A percentile compares a stretch with the other conserved stretches of the same genome.
phyloP scores from a whole-genome alignment of 2,113 vertebrate species.

The Chaenogobius annularis region DNA sequence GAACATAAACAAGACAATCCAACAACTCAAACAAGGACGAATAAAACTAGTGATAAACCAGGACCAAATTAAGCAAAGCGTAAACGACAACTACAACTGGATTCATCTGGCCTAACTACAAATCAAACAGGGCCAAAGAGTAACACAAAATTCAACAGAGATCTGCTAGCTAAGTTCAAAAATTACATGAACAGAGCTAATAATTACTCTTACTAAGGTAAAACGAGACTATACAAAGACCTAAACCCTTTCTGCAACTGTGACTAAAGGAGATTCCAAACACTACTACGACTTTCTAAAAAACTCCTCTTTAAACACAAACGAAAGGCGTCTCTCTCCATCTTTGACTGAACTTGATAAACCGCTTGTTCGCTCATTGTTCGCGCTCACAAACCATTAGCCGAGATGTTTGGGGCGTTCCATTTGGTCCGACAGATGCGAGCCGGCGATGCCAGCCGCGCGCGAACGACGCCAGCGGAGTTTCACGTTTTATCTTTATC shows the following conservation, averaged over 20 bases:
- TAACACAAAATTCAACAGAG: too few species aligned
- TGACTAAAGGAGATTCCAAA: not conserved
- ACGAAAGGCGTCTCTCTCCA: not conserved
- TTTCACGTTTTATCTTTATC: not conserved
- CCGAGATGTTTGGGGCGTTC: not conserved
- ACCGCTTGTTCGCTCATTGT: slow-evolving; percentile 2
- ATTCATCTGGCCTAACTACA: too few species aligned
- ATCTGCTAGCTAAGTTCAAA: too few species aligned
- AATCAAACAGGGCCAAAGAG: too few species aligned
- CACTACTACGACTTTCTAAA: too few species aligned
- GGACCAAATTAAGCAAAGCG: not conserved
- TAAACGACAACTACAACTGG: too few species aligned
- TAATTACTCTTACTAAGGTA: not conserved
- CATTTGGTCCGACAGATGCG: not conserved
- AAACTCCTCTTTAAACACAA: not conserved
- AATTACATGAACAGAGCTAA: too few species aligned
- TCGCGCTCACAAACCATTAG: not conserved
- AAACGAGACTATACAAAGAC: too few species aligned
- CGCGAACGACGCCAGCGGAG: not conserved
- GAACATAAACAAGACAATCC: too few species aligned
- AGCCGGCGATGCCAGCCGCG: not conserved
- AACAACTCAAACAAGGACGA: too few species aligned
- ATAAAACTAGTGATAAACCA: not conserved
- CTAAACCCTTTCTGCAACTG: not conserved
- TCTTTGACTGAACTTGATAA: not conserved